Conservation (phyloP, 2,113 vertebrate genomes). For the Cercopithecus mona region DNA sequence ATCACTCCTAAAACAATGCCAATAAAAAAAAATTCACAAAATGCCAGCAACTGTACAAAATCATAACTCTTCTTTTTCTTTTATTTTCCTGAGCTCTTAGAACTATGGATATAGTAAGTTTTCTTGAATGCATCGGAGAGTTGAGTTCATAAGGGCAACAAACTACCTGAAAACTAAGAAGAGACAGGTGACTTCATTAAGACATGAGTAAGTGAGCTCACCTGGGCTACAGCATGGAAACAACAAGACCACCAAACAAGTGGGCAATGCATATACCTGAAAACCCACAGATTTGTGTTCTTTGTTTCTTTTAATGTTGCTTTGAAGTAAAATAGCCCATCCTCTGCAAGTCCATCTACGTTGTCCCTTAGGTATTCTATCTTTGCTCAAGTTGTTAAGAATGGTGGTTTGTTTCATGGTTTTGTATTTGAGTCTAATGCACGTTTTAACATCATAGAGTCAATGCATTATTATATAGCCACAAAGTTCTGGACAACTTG, state of each 20-base stretch:
- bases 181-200: background rate
- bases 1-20: background rate
- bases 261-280: conserved; percentile 64
- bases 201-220: background rate
- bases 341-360: conserved; percentile 73
- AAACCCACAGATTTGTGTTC: conserved; percentile 66
- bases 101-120: background rate
- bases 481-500: too few relatives aligned
- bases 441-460: too few relatives aligned
- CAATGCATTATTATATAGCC: too few relatives aligned
- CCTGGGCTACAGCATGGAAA: background rate
- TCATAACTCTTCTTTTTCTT: too few relatives aligned
- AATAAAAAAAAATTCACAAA: background rate
- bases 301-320: conserved; percentile 70
- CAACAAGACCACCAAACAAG: background rate
- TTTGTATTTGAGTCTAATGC: too few relatives aligned
- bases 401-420: conserved; percentile 18
- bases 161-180: background rate
- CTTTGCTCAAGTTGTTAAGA: conserved; percentile 80
- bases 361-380: conserved; percentile 77
- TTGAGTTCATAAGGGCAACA: background rate
- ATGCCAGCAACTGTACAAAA: background rate
- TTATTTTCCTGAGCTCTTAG: too few relatives aligned
- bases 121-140: background rate
- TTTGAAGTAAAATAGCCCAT: conserved; percentile 73